phyloP scores from a whole-genome alignment of 2,888 invertebrate genomes.

The Folsomia candida region DNA sequence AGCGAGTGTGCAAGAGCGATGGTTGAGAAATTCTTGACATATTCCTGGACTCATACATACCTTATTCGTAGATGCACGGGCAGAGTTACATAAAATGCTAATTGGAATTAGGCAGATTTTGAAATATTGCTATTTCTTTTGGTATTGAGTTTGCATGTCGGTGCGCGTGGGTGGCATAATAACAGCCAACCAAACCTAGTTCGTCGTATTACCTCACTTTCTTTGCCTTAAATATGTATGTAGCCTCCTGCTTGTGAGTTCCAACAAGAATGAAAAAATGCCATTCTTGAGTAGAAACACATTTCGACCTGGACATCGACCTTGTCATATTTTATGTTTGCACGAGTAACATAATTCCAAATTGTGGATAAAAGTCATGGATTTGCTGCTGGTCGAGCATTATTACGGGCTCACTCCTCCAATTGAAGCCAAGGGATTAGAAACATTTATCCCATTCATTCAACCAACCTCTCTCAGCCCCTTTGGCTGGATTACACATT shows the following conservation, averaged over 20 bases:
- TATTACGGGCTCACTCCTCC: neutral
- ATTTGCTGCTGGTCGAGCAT: too few species aligned
- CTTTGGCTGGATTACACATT: neutral
- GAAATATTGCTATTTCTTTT: neutral
- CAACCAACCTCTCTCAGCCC: neutral
- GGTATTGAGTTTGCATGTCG: neutral
- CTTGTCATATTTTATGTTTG: neutral
- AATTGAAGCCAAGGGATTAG: neutral
- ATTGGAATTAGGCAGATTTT: neutral
- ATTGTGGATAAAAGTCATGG: neutral
- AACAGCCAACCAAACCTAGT: too few species aligned
- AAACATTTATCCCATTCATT: neutral
- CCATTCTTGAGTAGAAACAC: too few species aligned
- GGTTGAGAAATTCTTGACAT: neutral
- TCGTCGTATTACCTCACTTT: too few species aligned
- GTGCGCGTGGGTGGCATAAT: neutral
- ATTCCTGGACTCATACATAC: neutral
- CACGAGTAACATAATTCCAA: neutral
- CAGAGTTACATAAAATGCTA: too few species aligned
- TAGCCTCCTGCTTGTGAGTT: neutral
- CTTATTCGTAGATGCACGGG: neutral
- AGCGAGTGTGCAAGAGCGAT: neutral
- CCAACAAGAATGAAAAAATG: neutral
- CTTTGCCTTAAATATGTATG: too few species aligned
- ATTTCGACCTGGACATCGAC: neutral